Conservation (phyloP, 2,888 invertebrate species). For the Clanis bilineata region DNA sequence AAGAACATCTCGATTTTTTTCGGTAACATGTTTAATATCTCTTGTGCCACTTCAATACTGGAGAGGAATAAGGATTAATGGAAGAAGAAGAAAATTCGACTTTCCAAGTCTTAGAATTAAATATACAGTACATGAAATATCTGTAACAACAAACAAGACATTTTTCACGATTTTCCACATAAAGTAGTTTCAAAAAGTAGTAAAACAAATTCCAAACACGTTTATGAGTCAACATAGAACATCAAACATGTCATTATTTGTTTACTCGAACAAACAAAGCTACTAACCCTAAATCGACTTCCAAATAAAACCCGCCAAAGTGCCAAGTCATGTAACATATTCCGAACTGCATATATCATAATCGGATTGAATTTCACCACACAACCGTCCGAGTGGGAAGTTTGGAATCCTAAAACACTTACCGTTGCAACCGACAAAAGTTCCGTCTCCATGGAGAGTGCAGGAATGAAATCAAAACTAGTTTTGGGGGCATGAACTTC, state of each 20-base stretch:
- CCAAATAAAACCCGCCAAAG: neutral
- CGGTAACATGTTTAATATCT: no score
- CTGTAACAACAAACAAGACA: no score
- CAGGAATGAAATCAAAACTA: neutral
- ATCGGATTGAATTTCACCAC: slow-evolving; percentile 15
- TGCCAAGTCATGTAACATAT: slow-evolving; percentile 12
- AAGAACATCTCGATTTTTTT: no score
- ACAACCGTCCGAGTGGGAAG: slow-evolving; percentile 11
- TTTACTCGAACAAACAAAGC: neutral
- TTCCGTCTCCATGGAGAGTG: neutral
- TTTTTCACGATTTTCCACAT: no score
- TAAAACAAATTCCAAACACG: no score
- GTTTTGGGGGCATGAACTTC: no score
- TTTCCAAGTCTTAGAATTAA: no score
- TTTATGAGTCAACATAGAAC: neutral
- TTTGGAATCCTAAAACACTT: slow-evolving; percentile 14
- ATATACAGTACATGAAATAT: no score
- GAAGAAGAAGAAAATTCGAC: no score
- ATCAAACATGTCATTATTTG: neutral
- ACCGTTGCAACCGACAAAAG: slow-evolving; percentile 1
- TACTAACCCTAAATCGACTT: neutral
- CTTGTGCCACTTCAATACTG: no score
- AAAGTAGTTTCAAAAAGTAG: no score
- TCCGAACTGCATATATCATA: slow-evolving; percentile 11
- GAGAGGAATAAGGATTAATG: no score